Conservation (phyloP, 1,140 invertebrate species). For the Physella acuta region DNA sequence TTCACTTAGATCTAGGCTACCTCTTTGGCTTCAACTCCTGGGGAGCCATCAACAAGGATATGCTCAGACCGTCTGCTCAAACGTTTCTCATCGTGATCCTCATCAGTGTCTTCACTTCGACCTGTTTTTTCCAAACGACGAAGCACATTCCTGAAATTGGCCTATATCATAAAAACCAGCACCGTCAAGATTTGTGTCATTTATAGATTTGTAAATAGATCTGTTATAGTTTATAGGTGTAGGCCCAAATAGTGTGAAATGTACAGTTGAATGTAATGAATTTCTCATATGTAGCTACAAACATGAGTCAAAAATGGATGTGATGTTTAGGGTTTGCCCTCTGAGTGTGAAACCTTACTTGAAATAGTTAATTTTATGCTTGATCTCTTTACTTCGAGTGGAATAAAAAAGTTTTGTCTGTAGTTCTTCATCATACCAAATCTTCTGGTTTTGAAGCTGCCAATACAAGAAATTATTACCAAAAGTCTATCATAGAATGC, state of each 20-base stretch:
- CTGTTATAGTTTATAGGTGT: no score
- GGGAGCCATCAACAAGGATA: slow-evolving; percentile 20
- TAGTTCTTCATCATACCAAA: slow-evolving; percentile 25
- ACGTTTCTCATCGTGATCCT: slow-evolving; percentile 1
- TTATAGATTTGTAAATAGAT: no score
- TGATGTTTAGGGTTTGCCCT: no score
- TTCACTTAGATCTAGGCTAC: neutral
- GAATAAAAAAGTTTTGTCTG: slow-evolving; percentile 24
- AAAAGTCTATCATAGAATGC: no score
- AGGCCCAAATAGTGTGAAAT: no score
- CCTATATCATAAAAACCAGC: no score
- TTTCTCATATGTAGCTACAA: no score
- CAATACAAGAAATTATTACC: no score
- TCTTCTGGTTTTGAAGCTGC: slow-evolving; percentile 20
- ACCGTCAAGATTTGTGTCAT: no score
- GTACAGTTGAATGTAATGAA: no score
- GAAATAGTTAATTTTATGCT: slow-evolving; percentile 3
- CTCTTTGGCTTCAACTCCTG: slow-evolving; percentile 20
- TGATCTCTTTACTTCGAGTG: slow-evolving; percentile 21
- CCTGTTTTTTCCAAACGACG: slow-evolving; percentile 8
- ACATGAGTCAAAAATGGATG: no score
- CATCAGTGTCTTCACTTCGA: slow-evolving; percentile 4
- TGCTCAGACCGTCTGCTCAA: neutral
- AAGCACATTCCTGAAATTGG: slow-evolving; percentile 12
- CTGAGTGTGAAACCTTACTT: slow-evolving; percentile 15